phyloP scores from a whole-genome alignment of 2,888 invertebrate genomes.

The Chrysotoxum bicinctum region DNA sequence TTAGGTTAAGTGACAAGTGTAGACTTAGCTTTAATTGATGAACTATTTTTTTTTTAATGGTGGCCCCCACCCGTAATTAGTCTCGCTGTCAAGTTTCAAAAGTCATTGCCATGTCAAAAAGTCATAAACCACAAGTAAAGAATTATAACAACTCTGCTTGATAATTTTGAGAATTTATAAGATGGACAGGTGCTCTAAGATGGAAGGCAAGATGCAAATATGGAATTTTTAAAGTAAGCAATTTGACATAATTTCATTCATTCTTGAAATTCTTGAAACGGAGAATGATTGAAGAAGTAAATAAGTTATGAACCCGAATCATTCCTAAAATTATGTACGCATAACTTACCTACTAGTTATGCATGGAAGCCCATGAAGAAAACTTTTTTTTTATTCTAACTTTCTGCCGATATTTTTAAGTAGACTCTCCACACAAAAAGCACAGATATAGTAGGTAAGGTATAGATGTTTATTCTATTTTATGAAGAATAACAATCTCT shows the following conservation, averaged over 20 bases:
- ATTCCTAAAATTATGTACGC: neutral
- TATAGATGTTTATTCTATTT: neutral
- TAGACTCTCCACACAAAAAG: neutral
- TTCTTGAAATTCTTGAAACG: neutral
- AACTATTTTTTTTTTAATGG: neutral
- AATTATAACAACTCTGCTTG: neutral
- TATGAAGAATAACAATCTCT: conserved; percentile 35
- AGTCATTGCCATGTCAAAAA: conserved; percentile 13
- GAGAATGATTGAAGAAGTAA: neutral
- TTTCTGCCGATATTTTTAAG: neutral
- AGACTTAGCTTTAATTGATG: neutral
- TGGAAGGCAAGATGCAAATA: neutral
- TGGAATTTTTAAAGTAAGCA: neutral
- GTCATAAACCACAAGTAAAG: no score
- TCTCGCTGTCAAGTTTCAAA: conserved; percentile 36
- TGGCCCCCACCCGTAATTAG: conserved; percentile 30
- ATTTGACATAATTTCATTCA: neutral
- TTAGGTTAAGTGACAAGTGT: neutral
- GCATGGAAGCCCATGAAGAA: neutral
- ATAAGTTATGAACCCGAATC: neutral
- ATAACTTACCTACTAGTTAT: conserved; percentile 1
- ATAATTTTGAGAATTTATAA: neutral
- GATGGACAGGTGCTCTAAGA: neutral
- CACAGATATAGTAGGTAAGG: no score
- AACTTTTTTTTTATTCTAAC: neutral